Conservation (phyloP, 2,888 invertebrate genomes). For the Euplagia quadripunctaria region DNA sequence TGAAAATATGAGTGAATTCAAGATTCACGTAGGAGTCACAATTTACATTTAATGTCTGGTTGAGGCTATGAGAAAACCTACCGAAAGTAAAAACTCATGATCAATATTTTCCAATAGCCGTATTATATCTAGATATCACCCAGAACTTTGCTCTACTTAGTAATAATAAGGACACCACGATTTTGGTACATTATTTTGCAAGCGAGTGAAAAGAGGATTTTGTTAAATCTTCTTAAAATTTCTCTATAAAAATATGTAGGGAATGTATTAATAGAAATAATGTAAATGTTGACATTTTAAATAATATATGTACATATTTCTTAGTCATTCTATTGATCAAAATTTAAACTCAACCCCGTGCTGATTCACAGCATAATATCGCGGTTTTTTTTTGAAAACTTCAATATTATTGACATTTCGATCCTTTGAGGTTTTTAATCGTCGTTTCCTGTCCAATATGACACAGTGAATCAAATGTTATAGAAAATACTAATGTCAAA, state of each 20-base stretch:
- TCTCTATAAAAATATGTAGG: too few species aligned
- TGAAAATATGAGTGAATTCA: too few species aligned
- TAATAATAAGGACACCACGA: too few species aligned
- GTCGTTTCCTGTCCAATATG: slow-evolving; percentile 74
- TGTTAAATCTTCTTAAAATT: not conserved
- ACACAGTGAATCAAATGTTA: slow-evolving; percentile 61
- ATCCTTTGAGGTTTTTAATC: slow-evolving; percentile 68
- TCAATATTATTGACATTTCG: slow-evolving; percentile 52
- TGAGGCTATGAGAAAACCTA: too few species aligned
- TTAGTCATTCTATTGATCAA: not conserved
- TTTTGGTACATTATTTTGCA: not conserved
- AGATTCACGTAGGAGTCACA: too few species aligned
- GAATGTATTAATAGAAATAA: too few species aligned
- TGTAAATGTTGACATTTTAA: too few species aligned
- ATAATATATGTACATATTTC: not conserved
- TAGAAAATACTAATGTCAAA: slow-evolving; percentile 73
- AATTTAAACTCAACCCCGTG: not conserved
- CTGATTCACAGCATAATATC: slow-evolving; percentile 23
- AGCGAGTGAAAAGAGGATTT: not conserved
- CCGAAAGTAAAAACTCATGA: too few species aligned
- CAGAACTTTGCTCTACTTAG: too few species aligned
- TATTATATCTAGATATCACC: too few species aligned
- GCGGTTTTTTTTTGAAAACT: slow-evolving; percentile 36
- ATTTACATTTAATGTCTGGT: too few species aligned
- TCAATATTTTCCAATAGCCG: too few species aligned